These are phyloP conservation scores for Acropternis orthonyx DNA, from an alignment of 2,797 vertebrate species.

Conservation along the genomic window DNA sequence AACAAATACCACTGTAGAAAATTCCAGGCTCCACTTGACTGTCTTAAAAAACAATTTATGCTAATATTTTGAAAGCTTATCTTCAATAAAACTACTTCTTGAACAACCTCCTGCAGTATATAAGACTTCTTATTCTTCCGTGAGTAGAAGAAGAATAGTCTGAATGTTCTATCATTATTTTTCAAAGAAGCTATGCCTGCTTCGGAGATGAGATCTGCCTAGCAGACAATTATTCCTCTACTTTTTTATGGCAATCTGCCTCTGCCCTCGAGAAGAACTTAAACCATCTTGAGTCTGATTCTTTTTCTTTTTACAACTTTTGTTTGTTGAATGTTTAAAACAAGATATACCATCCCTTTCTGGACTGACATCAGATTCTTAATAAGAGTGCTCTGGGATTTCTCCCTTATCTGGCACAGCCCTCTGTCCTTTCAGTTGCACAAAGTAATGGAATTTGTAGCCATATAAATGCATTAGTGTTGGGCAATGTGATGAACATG, in stretches of 20 bases:
- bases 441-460: slow-evolving; percentile 40
- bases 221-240: not conserved
- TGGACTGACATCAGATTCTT: not conserved
- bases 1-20: slow-evolving; percentile 1
- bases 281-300: not conserved
- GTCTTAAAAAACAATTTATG: slow-evolving; percentile 40
- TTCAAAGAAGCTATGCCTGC: not conserved
- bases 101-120: slow-evolving; percentile 3
- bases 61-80: slow-evolving; percentile 44
- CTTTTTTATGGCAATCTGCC: not conserved
- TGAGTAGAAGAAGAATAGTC: not conserved
- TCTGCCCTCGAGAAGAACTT: not conserved
- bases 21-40: slow-evolving; percentile 10
- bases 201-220: not conserved
- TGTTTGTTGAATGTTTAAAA: not conserved
- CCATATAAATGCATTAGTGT: slow-evolving; percentile 29
- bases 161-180: not conserved
- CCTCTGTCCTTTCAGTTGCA: not conserved
- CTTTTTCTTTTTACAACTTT: not conserved
- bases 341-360: not conserved
- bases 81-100: slow-evolving; percentile 1
- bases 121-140: not conserved
- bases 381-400: not conserved
- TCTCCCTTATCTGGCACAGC: not conserved
- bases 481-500: slow-evolving; percentile 30